Evolutionary conservation across 2,113 vertebrate species (phyloP), one percentile per base, ranked within the genome.

Genomic region (Spea multiplicata): DNA sequence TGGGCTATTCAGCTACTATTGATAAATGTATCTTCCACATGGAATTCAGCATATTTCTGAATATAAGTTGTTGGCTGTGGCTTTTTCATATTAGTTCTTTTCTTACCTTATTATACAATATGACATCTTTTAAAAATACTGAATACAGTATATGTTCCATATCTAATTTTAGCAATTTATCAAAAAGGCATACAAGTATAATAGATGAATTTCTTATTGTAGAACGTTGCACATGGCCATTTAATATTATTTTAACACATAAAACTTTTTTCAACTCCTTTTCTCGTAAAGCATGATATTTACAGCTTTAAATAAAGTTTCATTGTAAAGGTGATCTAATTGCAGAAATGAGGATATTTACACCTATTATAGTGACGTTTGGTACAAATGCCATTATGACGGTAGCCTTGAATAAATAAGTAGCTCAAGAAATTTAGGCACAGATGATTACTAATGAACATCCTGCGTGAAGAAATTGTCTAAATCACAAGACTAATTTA

Each of bases 381-480:
- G 10, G 14, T 73, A 79, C 76, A 67, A 73, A 67, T 73, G 49
- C 50, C 7, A 50, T 59, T 44, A 67, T 53, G 44, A 67, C 67
- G 71, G 44, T n/a, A 12, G n/a, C 62, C 3, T 66, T 73, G 49
- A 73, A 73, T 73, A 59, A 72, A 66, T 86, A 86, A 85, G 84
- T 75, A 73, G 82, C 81, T 90, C 91, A 91, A 92, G 89, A 92
- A n/a, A 88, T 92, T 92, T 92, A 97, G 96, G 95, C 94, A 97
- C 95, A 93, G 91, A 94, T 89, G 75, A 86, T 85, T 81, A 90
- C 76, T 89, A 92, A 88, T 88, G 82, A 93, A 89, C 83, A 90
- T 91, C 84, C 90, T 87, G 86, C 88, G 88, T 89, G 88, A 89
- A 91, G 87, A 91, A 86, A 85, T 87, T 86, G 88, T 67, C 85